These are phyloP conservation scores for Gandaritis pyraliata DNA, from an alignment of 2,888 invertebrate genomes.

Conservation along the genomic window DNA sequence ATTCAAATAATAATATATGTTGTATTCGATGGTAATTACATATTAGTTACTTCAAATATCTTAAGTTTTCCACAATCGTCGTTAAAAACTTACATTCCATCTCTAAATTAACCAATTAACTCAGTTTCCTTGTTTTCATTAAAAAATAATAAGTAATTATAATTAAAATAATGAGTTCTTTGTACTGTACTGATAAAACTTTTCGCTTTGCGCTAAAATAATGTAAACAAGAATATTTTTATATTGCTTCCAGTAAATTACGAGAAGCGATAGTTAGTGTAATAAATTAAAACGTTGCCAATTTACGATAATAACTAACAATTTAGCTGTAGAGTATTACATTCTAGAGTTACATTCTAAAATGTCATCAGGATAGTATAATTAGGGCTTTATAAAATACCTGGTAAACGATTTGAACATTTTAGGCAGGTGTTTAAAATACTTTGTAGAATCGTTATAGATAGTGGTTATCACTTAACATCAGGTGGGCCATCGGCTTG, in stretches of 20 bases:
- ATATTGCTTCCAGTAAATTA: constrained; percentile 31
- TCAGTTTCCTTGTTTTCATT: constrained; percentile 37
- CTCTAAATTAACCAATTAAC: constrained; percentile 23
- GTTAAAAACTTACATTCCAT: constrained; percentile 8
- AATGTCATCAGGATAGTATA: constrained; percentile 20
- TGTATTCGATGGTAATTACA: too few relatives aligned
- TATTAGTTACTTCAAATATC: too few relatives aligned
- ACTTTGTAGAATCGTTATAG: too few relatives aligned
- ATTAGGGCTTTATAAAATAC: not conserved
- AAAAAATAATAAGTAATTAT: constrained; percentile 24
- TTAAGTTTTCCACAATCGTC: constrained; percentile 17
- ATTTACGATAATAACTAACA: constrained; percentile 32
- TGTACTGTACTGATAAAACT: constrained; percentile 39
- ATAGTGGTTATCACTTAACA: too few relatives aligned
- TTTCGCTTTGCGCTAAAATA: constrained; percentile 34
- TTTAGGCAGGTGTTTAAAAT: constrained; percentile 9
- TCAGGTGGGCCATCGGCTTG: too few relatives aligned
- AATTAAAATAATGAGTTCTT: constrained; percentile 43
- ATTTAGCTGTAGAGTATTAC: constrained; percentile 33
- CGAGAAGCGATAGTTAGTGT: constrained; percentile 40
- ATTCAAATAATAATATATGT: not conserved
- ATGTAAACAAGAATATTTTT: constrained; percentile 39
- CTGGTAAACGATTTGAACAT: not conserved
- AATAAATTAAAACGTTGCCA: constrained; percentile 40
- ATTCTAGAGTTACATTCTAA: constrained; percentile 33